Evolutionary conservation across 2,888 invertebrate genomes (phyloP).

Genomic region (Mimachlamys varia): DNA sequence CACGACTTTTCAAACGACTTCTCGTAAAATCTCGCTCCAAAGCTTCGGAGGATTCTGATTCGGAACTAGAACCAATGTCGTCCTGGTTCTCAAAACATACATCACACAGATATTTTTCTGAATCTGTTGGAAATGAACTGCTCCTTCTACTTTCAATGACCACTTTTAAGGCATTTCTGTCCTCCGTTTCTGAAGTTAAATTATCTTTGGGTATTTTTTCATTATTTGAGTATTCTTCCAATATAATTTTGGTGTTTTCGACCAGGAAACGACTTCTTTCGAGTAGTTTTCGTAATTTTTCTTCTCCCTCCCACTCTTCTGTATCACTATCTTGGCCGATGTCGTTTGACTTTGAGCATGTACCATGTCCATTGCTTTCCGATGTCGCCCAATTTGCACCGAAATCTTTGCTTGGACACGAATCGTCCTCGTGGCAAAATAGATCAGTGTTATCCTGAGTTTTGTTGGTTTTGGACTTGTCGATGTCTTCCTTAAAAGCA

Average conservation of each 20-base stretch:
- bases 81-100: background rate
- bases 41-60: background rate
- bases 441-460: background rate
- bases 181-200: background rate
- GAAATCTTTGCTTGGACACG: background rate
- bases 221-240: background rate
- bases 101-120: background rate
- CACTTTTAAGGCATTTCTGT: background rate
- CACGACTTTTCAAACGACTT: background rate
- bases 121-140: background rate
- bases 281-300: background rate
- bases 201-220: background rate
- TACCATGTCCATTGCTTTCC: background rate
- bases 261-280: conserved; percentile 9
- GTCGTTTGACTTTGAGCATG: background rate
- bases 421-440: background rate
- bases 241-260: background rate
- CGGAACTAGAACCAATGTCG: background rate
- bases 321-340: background rate
- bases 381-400: background rate
- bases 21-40: background rate
- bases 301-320: background rate
- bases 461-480: background rate
- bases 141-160: background rate
- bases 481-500: background rate